Percentiles rank a stretch among this genome's conserved stretches.
These are phyloP conservation scores for Odontomachus brunneus DNA, from an alignment of 1,140 invertebrate species.

Conservation along the genomic window DNA sequence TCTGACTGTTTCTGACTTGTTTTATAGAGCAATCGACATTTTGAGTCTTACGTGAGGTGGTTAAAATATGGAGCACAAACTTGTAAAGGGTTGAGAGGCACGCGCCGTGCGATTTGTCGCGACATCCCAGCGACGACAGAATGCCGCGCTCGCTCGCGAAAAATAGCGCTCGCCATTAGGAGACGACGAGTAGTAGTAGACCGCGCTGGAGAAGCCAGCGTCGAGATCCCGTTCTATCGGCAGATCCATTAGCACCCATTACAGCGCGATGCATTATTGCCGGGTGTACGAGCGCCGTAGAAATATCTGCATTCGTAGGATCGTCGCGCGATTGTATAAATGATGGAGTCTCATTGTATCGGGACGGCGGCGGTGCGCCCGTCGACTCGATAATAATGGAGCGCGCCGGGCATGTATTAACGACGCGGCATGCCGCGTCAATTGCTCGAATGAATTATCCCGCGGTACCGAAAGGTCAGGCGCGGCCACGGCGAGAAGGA, in stretches of 20 bases:
- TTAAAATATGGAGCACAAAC: too few species aligned
- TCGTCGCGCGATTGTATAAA: constrained; percentile 45
- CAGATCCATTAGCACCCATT: constrained; percentile 57
- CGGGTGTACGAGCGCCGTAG: constrained; percentile 9
- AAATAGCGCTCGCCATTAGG: constrained; percentile 48
- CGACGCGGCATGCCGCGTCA: constrained; percentile 32
- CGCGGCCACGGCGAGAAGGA: neutral
- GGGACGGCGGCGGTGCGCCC: neutral
- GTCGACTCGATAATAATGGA: constrained; percentile 50
- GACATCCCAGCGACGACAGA: neutral
- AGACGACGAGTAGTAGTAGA: constrained; percentile 10
- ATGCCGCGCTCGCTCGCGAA: constrained; percentile 22
- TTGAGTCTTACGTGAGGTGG: too few species aligned
- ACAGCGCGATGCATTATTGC: constrained; percentile 50
- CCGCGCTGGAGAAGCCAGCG: constrained; percentile 7
- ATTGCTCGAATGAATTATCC: constrained; percentile 39
- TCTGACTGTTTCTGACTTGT: too few species aligned
- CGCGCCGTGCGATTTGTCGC: constrained; percentile 23
- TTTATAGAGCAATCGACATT: too few species aligned
- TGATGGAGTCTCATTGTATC: constrained; percentile 46
- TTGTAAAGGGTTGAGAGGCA: neutral
- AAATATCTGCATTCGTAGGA: constrained; percentile 55
- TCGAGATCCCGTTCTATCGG: constrained; percentile 46
- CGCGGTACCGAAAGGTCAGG: neutral
- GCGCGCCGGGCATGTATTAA: constrained; percentile 36